phyloP scores from a whole-genome alignment of 2,797 vertebrate species.

The Sebastes diaconus region DNA sequence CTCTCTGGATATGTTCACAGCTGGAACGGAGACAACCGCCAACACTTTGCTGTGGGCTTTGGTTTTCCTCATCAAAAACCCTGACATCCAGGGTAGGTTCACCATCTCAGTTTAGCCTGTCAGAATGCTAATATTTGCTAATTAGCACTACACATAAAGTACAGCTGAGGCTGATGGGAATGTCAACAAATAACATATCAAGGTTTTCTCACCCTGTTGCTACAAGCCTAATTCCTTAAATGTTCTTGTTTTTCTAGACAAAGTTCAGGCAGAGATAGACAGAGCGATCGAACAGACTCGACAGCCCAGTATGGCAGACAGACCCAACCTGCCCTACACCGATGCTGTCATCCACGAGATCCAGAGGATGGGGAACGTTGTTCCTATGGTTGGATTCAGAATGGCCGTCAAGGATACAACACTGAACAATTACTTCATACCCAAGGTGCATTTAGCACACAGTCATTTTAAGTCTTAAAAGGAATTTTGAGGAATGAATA shows the following conservation, averaged over 20 bases:
- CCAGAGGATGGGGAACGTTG: constrained; percentile 78
- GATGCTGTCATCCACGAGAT: constrained; percentile 84
- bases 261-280: constrained; percentile 85
- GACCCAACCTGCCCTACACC: constrained; percentile 82
- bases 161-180: neutral
- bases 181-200: neutral
- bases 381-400: constrained; percentile 72
- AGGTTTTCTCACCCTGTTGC: neutral
- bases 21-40: constrained; percentile 87
- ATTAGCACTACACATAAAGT: neutral
- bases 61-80: constrained; percentile 80
- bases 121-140: too few relatives aligned
- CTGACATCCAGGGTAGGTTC: constrained; percentile 84
- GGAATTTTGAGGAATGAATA: neutral
- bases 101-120: too few relatives aligned
- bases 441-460: constrained; percentile 77
- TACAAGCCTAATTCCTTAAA: neutral
- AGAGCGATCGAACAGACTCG: constrained; percentile 71
- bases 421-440: constrained; percentile 76
- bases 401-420: constrained; percentile 56
- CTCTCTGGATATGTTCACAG: constrained; percentile 83
- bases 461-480: neutral
- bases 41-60: constrained; percentile 86
- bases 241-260: constrained; percentile 62
- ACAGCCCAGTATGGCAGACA: constrained; percentile 72